A percentile compares a stretch with the other conserved stretches of the same genome.
These are phyloP conservation scores for Steinernema feltiae DNA, from an alignment of 1,140 invertebrate genomes.

Conservation along the genomic window DNA sequence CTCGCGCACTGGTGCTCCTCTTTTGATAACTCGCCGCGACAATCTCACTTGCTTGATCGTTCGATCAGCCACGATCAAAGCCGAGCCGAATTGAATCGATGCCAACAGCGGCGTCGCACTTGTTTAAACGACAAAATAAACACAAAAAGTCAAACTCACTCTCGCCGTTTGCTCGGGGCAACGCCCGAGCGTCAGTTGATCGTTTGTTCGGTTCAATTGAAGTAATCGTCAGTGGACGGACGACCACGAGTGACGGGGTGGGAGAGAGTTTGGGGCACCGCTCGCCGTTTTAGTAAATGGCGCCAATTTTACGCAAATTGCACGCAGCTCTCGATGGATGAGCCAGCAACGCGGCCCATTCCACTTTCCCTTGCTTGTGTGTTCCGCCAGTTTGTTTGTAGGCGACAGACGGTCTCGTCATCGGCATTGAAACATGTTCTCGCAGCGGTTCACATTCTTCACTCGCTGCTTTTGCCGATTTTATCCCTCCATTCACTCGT, in stretches of 20 bases:
- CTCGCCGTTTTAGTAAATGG: conserved; percentile 10
- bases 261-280: background rate
- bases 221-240: background rate
- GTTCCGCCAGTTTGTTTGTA: background rate
- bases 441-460: too few species aligned
- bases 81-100: background rate
- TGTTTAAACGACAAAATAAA: conserved; percentile 5
- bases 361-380: background rate
- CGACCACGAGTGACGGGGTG: background rate
- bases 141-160: conserved; percentile 6
- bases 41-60: background rate
- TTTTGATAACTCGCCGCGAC: too few species aligned
- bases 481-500: background rate
- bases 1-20: background rate
- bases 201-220: background rate
- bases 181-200: conserved; percentile 6
- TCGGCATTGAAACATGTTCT: background rate
- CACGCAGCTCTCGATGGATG: conserved; percentile 3
- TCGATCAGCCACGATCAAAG: conserved; percentile 1
- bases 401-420: background rate
- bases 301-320: conserved; percentile 14
- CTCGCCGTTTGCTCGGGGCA: background rate
- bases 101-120: background rate
- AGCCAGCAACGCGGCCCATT: background rate
- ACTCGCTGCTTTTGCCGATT: background rate